Evolutionary conservation across 1,140 invertebrate species (phyloP), one percentile per base, ranked within the genome.

Genomic region (Anagrus nilaparvatae): DNA sequence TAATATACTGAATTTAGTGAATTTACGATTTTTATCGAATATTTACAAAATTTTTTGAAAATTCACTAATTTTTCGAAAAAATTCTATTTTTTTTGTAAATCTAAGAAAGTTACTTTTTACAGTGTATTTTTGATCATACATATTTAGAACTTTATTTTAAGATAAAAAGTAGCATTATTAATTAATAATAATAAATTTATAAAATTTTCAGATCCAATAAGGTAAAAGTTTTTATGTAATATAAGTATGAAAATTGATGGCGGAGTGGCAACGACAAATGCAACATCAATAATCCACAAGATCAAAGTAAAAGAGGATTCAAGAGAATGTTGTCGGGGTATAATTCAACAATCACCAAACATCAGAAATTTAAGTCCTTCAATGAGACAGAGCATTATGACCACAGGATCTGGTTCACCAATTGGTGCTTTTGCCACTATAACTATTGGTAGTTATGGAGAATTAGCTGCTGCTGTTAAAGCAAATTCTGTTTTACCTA

Each of bases 231-330:
- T 5, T n/a, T 8, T 31, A 17, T 31, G 19, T 19, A 34, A 34
- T 13, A 10, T 12, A 43, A 58, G 46, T 37, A 67, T 66, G 65
- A 68, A 67, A 60, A 57, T 60, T 38, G 63, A 67, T 48, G 60
- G 58, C 38, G 57, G 54, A 47, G 53, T 53, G 31, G 53, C 59
- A 14, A 47, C 53, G 9, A 53, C 42, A 39, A 43, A 19, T 31
- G 25, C 41, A 1, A 17, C 37, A 0, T 31, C 54, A 13, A 43
- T 59, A 3, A 55, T 57, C 35, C 61, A 63, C 38, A 65, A 61
- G 53, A 55, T 65, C 48, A 65, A 63, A 51, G 58, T 68, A 13
- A 67, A 68, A 48, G 63, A 68, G 53, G 65, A 68, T 31, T 45
- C 57, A 21, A 64, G 60, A 47, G 65, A 66, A 51, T 60, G 60